phyloP scores from a whole-genome alignment of 2,113 vertebrate species.

The Oryzias javanicus region DNA sequence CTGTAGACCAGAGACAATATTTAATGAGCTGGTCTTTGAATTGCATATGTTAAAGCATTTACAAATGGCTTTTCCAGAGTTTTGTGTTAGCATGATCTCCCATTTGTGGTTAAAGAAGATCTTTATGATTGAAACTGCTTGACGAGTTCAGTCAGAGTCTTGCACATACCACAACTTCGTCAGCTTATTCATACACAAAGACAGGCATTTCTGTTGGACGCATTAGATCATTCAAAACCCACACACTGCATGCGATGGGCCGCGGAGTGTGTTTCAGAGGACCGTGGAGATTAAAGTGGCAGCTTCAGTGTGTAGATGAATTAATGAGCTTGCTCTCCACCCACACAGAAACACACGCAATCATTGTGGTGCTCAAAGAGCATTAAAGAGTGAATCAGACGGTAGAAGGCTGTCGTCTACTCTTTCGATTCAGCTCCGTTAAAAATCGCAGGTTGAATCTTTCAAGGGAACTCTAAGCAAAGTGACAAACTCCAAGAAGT shows the following conservation, averaged over 20 bases:
- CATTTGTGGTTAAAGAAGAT: not conserved
- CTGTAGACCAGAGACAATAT: no score
- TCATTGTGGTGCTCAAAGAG: constrained; percentile 41
- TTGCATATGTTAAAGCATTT: no score
- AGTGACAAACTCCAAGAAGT: constrained; percentile 5
- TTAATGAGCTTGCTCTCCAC: constrained; percentile 47
- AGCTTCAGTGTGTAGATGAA: constrained; percentile 54
- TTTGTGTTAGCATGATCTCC: no score
- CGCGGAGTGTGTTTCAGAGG: constrained; percentile 26
- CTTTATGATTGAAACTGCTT: not conserved
- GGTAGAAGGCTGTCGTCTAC: constrained; percentile 40
- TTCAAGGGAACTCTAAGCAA: constrained; percentile 27
- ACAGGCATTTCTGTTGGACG: constrained; percentile 1
- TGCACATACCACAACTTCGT: not conserved
- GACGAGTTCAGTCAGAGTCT: not conserved
- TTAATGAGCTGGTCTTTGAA: no score
- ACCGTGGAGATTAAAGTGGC: constrained; percentile 51
- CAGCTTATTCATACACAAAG: constrained; percentile 1
- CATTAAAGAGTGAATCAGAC: constrained; percentile 54
- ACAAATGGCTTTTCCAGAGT: no score
- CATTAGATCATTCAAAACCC: constrained; percentile 30
- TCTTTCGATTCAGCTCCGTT: constrained; percentile 52
- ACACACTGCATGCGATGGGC: constrained; percentile 31
- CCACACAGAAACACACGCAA: constrained; percentile 37
- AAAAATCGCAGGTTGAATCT: constrained; percentile 28